Percentiles rank a stretch among this genome's conserved stretches.
phyloP scores from a whole-genome alignment of 2,113 vertebrate species.

The Cyprinodon brontotheroides region DNA sequence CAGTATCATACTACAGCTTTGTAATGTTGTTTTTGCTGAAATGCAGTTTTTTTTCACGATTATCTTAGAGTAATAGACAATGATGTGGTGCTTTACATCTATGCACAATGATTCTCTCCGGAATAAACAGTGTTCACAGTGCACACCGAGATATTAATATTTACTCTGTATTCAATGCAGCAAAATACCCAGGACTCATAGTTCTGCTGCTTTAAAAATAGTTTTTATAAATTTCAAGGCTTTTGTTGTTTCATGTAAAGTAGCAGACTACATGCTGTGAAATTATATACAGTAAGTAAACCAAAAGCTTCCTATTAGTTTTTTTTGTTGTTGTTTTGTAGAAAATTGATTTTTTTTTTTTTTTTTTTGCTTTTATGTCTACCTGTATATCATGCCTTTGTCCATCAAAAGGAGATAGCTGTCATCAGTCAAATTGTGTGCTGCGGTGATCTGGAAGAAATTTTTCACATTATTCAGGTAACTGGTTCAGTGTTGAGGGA shows the following conservation, averaged over 20 bases:
- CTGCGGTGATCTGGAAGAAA: constrained; percentile 41
- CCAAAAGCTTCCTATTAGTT: background rate
- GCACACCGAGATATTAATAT: background rate
- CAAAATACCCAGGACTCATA: background rate
- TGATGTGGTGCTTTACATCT: too few species aligned
- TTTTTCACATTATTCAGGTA: constrained; percentile 43
- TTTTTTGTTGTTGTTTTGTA: background rate
- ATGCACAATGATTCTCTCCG: background rate
- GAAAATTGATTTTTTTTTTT: constrained; percentile 1
- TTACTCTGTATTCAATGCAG: background rate
- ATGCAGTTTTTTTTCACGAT: too few species aligned
- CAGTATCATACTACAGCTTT: too few species aligned
- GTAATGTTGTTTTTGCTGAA: too few species aligned
- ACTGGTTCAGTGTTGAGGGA: constrained; percentile 54
- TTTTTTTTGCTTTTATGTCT: background rate
- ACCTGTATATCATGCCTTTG: constrained; percentile 1
- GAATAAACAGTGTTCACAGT: background rate
- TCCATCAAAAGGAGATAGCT: constrained; percentile 40
- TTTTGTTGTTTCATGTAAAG: background rate
- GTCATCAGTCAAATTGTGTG: constrained; percentile 1
- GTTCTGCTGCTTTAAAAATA: background rate
- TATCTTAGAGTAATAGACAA: too few species aligned
- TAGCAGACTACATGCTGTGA: background rate
- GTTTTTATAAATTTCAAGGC: background rate
- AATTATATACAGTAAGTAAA: background rate